Conservation (phyloP, 2,113 vertebrate genomes). For the Todiramphus saurophagus region DNA sequence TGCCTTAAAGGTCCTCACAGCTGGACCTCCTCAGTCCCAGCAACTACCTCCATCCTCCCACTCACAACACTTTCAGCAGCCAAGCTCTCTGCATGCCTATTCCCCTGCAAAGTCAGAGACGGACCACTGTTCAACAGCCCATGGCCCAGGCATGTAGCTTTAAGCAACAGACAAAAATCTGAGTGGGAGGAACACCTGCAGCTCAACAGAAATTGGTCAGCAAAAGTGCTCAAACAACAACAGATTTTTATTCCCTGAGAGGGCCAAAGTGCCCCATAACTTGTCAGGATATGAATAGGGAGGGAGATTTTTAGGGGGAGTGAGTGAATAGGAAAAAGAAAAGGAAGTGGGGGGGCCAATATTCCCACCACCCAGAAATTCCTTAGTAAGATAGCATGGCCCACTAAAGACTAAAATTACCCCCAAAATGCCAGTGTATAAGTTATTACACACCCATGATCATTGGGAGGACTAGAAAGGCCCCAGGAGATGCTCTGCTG, state of each 20-base stretch:
- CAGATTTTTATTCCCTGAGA: not conserved
- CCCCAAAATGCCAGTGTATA: not conserved
- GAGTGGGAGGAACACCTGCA: conserved; percentile 47
- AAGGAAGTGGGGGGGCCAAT: not conserved
- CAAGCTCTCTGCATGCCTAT: conserved; percentile 26
- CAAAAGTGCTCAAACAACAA: conserved; percentile 10
- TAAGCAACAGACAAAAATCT: conserved; percentile 14
- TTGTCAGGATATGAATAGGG: not conserved
- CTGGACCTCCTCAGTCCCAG: not conserved
- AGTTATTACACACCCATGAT: not conserved
- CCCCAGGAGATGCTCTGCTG: not conserved
- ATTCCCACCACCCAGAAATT: not conserved
- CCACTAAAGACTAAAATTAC: not conserved
- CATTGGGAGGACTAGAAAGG: not conserved
- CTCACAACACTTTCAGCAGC: not conserved
- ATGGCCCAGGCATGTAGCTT: not conserved
- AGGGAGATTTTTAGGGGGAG: rapidly evolving
- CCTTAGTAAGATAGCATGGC: not conserved
- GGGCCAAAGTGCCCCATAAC: not conserved
- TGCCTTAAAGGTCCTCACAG: conserved; percentile 31
- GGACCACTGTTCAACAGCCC: not conserved
- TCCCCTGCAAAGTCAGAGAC: conserved; percentile 20
- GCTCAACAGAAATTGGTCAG: not conserved
- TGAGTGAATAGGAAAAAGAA: not conserved
- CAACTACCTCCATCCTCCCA: conserved; percentile 15